Evolutionary conservation across 2,113 vertebrate species (phyloP).

Genomic region (Stercorarius parasiticus): DNA sequence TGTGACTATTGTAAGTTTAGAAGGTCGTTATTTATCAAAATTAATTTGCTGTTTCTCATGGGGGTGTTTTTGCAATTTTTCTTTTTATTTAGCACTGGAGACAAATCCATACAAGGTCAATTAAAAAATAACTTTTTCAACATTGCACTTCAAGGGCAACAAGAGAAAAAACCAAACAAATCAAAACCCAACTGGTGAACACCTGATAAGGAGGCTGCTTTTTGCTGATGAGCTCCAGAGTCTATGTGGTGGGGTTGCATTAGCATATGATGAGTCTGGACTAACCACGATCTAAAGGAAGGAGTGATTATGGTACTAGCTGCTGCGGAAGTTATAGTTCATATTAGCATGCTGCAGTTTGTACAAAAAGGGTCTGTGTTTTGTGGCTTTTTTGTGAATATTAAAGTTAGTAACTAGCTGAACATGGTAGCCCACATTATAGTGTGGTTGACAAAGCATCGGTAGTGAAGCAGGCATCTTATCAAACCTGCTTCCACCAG

Average conservation of each 20-base stretch:
- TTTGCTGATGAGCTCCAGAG: not conserved
- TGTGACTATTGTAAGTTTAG: not conserved
- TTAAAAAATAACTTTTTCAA: not conserved
- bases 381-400: not conserved
- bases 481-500: not conserved
- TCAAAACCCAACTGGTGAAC: not conserved
- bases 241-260: not conserved
- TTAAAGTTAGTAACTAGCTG: not conserved
- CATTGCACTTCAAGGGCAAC: not conserved
- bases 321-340: not conserved
- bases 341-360: not conserved
- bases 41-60: not conserved
- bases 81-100: not conserved
- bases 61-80: rapidly evolving
- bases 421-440: not conserved
- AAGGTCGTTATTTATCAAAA: not conserved
- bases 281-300: not conserved
- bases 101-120: not conserved
- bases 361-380: not conserved
- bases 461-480: not conserved
- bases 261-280: not conserved
- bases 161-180: not conserved
- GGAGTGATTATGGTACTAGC: not conserved
- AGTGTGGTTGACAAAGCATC: not conserved
- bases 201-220: not conserved